Base-by-base conservation (phyloP, 2,113 vertebrate genomes). In the Acanthochromis polyacanthus region DNA sequence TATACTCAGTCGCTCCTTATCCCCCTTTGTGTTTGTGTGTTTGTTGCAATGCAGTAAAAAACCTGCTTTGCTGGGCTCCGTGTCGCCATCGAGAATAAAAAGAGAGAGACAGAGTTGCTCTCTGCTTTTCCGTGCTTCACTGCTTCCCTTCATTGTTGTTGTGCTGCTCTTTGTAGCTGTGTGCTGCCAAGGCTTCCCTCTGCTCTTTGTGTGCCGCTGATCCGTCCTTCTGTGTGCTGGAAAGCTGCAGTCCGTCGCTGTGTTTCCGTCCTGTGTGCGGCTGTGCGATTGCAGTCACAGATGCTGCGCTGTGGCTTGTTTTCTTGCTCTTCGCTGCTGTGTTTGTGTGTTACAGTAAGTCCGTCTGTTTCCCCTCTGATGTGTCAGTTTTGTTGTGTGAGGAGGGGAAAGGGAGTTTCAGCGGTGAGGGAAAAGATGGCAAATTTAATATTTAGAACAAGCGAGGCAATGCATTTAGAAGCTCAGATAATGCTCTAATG, bases 31-130 rank as follows among this genome's bases (percentile, higher is more conserved):
- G 61, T 77, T 56, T 80, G 78, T 71, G 81, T 81, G 77, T 83
- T 72, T 91, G 89, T 86, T 90, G 88, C 89, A 91, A 83, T 92
- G 88, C 88, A 84, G 84, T 84, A 36, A 75, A 84, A 88, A 89
- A 58, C 46, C 63, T 83, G 89, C 86, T 90, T 90, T 69, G 83
- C 89, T 90, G 61, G 74, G 66, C 81, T 81, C 75, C 5, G 77
- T 77, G 81, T 79, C 53, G 78, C 71, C 71, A 60, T 75, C 3
- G 52, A 84, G 69, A 79, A 65, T 69, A 61, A 53, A 53, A 66
- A 80, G 50, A 72, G 65, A 66, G 75, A 82, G 69, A 32, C 20
- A 38, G 82, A 78, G 71, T 38, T 36, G 32, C 72, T 81, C 66
- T 78, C 58, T 55, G 67, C 83, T 76, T 81, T 22, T 79, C 67